Evolutionary conservation across 2,888 invertebrate species (phyloP).

Genomic region (Cremastinae sp.): DNA sequence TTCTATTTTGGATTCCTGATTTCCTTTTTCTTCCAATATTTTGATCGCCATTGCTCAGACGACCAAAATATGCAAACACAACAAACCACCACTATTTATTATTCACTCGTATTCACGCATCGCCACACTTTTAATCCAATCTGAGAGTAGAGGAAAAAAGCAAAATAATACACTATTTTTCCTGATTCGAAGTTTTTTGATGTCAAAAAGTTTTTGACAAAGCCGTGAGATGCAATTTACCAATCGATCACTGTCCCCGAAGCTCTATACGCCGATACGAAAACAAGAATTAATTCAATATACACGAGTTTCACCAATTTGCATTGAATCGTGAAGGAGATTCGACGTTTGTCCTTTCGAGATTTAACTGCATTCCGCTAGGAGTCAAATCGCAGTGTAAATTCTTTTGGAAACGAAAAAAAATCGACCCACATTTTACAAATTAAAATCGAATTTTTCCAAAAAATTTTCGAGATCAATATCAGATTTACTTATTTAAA

Average conservation of each 20-base stretch:
- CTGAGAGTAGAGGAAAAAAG: too few relatives aligned
- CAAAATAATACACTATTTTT: background rate
- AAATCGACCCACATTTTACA: too few relatives aligned
- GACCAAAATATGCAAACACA: background rate
- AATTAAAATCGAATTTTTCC: too few relatives aligned
- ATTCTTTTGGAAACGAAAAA: too few relatives aligned
- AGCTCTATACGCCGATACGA: background rate
- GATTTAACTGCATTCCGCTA: background rate
- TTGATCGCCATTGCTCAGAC: conserved; percentile 51
- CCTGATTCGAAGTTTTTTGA: background rate
- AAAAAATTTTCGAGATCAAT: too few relatives aligned
- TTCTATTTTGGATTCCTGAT: conserved; percentile 31
- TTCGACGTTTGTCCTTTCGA: conserved; percentile 15
- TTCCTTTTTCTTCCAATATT: conserved; percentile 45
- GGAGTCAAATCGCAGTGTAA: too few relatives aligned
- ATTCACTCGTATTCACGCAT: too few relatives aligned
- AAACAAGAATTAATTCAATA: background rate
- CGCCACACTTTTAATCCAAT: too few relatives aligned
- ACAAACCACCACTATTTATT: background rate
- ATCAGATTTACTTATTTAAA: too few relatives aligned
- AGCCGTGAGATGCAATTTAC: background rate
- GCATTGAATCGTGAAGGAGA: conserved; percentile 1
- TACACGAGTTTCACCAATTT: background rate
- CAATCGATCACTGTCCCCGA: conserved; percentile 11
- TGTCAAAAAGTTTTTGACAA: background rate